A percentile compares a stretch with the other conserved stretches of the same genome.
phyloP scores from a whole-genome alignment of 1,140 invertebrate species.

The Cherax quadricarinatus region DNA sequence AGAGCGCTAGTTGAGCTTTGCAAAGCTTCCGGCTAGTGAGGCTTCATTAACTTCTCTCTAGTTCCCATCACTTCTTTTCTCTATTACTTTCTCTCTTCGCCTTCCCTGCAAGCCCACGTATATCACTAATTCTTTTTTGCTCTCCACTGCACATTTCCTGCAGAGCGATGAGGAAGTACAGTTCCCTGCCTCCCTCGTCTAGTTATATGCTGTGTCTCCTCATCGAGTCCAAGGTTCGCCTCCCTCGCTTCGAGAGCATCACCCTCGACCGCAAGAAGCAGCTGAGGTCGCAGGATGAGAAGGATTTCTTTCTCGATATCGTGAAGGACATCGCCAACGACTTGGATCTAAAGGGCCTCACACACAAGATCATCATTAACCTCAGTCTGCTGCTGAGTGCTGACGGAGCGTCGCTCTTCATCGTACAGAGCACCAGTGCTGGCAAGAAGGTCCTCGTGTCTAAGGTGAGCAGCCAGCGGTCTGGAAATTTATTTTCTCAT shows the following conservation, averaged over 20 bases:
- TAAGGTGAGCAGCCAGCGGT: slow-evolving; percentile 74
- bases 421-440: slow-evolving; percentile 77
- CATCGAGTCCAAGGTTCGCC: slow-evolving; percentile 78
- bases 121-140: background rate
- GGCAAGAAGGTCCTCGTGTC: slow-evolving; percentile 77
- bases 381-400: slow-evolving; percentile 77
- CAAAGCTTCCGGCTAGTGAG: too few species aligned
- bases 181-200: slow-evolving; percentile 78
- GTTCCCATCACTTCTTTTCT: too few species aligned
- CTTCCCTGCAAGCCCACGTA: too few species aligned
- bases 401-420: slow-evolving; percentile 78
- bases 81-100: too few species aligned
- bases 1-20: too few species aligned
- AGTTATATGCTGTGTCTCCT: slow-evolving; percentile 78
- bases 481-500: too few species aligned
- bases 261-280: slow-evolving; percentile 77
- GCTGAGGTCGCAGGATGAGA: slow-evolving; percentile 76
- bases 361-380: slow-evolving; percentile 78
- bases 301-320: slow-evolving; percentile 78
- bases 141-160: background rate
- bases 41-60: too few species aligned
- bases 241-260: slow-evolving; percentile 76
- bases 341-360: slow-evolving; percentile 77
- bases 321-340: slow-evolving; percentile 79
- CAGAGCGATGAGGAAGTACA: slow-evolving; percentile 75